Evolutionary conservation across 2,888 invertebrate species (phyloP), one percentile per base, ranked within the genome.

Genomic region (Lasius fuliginosus): DNA sequence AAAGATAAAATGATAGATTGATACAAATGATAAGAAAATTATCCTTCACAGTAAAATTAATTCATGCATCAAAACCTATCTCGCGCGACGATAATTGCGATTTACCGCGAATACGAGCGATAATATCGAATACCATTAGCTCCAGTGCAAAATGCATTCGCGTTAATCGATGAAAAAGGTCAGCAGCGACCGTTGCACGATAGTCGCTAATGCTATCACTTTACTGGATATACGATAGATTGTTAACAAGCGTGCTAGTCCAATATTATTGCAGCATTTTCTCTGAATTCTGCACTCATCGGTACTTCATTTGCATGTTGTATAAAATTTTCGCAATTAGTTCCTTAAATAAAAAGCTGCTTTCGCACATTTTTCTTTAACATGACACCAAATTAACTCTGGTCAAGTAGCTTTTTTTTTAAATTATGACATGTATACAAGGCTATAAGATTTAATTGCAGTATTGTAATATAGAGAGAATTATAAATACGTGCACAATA

Each of bases 121-220:
- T 46, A 71, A 53, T 42, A 58, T 79, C 15, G 73, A 42, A 58
- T 58, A 11, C 33, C 73, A 71, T 58, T 71, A 79, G 42, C 42
- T 1, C 1, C 18, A 49, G 33, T 71, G 58, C 42, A 79, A 79
- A 79, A 71, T 79, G 58, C 23, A 30, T 33, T 77, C n/a, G 1
- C 58, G 18, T 79, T 71, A 79, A 79, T 71, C 58, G 73, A 58
- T n/a, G 56, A 71, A 79, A 79, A 71, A 71, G 30, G 15, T 71
- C 33, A 9, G 6, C 33, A 15, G 42, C 30, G 30, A 71, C 46
- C 30, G 30, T n/a, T 40, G 56, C 56, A 58, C 30, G n/a, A 6
- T 58, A 40, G n/a, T 33, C 27, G 11, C 33, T 46, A 58, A 46
- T 67, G 67, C 67, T 9, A 42, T 67, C 18, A 36, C 27, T 71